Evolutionary conservation across 2,888 invertebrate species (phyloP), one percentile per base, ranked within the genome.

Genomic region (Drosophila diplacantha): DNA sequence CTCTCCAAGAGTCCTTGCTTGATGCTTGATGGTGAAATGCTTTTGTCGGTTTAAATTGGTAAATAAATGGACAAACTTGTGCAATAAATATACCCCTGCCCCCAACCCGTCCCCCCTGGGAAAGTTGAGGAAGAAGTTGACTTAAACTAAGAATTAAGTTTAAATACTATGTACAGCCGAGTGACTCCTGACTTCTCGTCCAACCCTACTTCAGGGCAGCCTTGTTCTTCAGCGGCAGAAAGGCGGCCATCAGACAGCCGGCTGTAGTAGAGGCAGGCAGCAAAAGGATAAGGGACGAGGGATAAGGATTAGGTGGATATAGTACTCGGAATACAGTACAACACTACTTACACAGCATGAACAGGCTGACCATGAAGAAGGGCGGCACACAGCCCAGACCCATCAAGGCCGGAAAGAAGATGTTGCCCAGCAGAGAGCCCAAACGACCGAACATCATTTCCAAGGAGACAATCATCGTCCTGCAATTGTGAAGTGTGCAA

Each of bases 381-480:
- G 94, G 93, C 18, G 93, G 92, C 20, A 92, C 86, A 81, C 94
- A 94, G 46, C 93, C 93, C 31, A 90, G 87, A 60, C 89, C 87
- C 65, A 94, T 90, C 35, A 94, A 89, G 18, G 91, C 89, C 2
- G 94, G 94, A 82, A 94, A 94, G 11, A 92, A 82, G 18, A 94
- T 88, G 62, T 94, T 93, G n/a, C 94, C 94, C 9, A 91, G 81
- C 46, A 93, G 90, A 7, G 94, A 93, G 16, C 94, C 94, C 14
- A 91, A 79, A 43, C 94, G 89, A 2, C 93, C 94, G 43, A 89
- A 88, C 92, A 93, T 93, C 90, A 94, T 90, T 49, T 92, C 91
- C 14, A 92, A 88, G 0, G 93, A 91, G 74, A 94, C 90, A 0
- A 93, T 92, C 92, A 93, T 93, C 2, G 94, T 93, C 84, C 94